A percentile compares a stretch with the other conserved stretches of the same genome.
Conservation (phyloP, 2,888 invertebrate genomes). For the Tinea trinotella region DNA sequence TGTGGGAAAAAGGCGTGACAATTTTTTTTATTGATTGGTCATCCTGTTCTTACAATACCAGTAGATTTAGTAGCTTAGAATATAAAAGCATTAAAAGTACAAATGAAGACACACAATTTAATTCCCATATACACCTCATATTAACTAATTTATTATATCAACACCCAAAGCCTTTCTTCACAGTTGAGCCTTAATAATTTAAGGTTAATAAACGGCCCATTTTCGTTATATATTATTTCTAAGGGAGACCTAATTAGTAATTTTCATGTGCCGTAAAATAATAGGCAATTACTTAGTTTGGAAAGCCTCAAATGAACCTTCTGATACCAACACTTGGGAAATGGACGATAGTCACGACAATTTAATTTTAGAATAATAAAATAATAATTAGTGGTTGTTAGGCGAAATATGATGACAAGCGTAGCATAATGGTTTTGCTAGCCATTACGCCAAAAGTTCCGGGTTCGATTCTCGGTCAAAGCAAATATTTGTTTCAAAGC, state of each 20-base stretch:
- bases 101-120: slow-evolving; percentile 2
- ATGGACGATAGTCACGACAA: slow-evolving; percentile 15
- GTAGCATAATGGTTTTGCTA: too few species aligned
- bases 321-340: neutral
- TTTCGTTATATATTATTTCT: slow-evolving; percentile 10
- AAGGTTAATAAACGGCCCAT: neutral
- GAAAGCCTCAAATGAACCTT: neutral
- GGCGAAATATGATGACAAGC: too few species aligned
- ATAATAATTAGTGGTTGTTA: neutral
- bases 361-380: neutral
- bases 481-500: too few species aligned
- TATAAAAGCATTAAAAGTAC: too few species aligned
- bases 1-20: too few species aligned
- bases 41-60: slow-evolving; percentile 11
- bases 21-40: too few species aligned
- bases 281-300: slow-evolving; percentile 14
- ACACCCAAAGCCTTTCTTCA: neutral
- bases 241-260: neutral
- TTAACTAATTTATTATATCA: slow-evolving; percentile 14
- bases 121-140: slow-evolving; percentile 13
- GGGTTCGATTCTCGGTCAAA: too few species aligned
- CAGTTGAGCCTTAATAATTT: neutral
- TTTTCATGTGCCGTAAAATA: slow-evolving; percentile 11
- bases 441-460: too few species aligned
- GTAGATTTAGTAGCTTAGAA: too few species aligned